These are phyloP conservation scores for Pristionchus arcanus DNA, from an alignment of 2,888 invertebrate species.

Conservation along the genomic window DNA sequence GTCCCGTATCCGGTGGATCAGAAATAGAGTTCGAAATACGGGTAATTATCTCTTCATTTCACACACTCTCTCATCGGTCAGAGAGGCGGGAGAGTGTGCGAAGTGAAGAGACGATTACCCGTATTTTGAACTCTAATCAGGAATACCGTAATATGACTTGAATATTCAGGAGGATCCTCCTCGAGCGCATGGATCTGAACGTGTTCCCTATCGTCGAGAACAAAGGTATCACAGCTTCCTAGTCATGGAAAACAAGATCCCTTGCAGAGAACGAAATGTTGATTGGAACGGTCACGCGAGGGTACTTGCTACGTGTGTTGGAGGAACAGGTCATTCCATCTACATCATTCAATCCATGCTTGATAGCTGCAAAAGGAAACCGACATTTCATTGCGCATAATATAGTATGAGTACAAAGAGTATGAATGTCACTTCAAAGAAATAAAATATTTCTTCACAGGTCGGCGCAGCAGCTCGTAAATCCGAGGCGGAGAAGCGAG, in stretches of 20 bases:
- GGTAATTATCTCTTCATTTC: no score
- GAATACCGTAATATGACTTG: not conserved
- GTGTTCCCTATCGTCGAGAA: conserved; percentile 52
- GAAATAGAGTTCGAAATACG: no score
- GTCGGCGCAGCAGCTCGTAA: conserved; percentile 46
- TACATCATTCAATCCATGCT: no score
- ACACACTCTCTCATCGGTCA: no score
- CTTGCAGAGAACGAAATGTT: conserved; percentile 73
- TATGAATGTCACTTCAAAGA: not conserved
- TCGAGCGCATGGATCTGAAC: conserved; percentile 45
- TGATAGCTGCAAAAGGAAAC: no score
- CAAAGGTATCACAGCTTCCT: not conserved
- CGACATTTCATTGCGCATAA: no score
- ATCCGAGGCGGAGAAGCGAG: conserved; percentile 73
- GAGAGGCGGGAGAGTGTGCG: no score
- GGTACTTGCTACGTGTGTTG: conserved; percentile 70
- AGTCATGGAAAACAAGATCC: not conserved
- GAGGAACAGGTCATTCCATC: conserved; percentile 60
- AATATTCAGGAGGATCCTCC: not conserved
- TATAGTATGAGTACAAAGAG: no score
- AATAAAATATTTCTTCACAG: not conserved
- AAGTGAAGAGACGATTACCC: no score
- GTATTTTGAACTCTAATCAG: no score
- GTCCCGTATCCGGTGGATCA: not conserved
- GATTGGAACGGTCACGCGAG: conserved; percentile 76